Evolutionary conservation across 2,113 vertebrate genomes (phyloP).

Genomic region (Ceyx cyanopectus): DNA sequence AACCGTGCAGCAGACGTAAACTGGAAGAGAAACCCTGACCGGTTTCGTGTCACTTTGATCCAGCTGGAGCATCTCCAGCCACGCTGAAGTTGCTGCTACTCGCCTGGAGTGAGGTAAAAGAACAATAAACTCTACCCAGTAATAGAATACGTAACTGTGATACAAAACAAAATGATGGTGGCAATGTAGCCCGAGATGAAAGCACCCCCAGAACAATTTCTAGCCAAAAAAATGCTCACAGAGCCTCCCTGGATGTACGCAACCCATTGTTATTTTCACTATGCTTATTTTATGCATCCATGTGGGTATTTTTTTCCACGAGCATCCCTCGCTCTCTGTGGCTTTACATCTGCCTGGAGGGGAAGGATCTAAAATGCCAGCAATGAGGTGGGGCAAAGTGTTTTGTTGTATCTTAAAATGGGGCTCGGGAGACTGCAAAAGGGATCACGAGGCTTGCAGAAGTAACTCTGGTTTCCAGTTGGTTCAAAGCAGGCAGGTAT

Average conservation of each 20-base stretch:
- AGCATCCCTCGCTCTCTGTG: not conserved
- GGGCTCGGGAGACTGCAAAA: not conserved
- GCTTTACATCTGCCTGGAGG: not conserved
- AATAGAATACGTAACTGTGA: constrained; percentile 38
- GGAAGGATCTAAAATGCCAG: not conserved
- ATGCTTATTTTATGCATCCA: not conserved
- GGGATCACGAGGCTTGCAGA: not conserved
- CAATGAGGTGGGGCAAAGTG: not conserved
- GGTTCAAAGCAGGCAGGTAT: not conserved
- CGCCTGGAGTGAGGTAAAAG: constrained; percentile 56
- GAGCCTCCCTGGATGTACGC: not conserved
- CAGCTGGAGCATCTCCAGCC: constrained; percentile 62
- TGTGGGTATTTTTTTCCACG: not conserved
- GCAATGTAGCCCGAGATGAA: constrained; percentile 46
- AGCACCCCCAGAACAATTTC: not conserved
- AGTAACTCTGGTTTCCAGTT: not conserved
- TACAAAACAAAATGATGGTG: constrained; percentile 22
- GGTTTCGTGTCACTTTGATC: constrained; percentile 55
- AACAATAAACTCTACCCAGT: constrained; percentile 72
- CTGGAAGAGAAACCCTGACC: constrained; percentile 42
- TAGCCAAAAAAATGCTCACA: not conserved
- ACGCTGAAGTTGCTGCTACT: constrained; percentile 47
- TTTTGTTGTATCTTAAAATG: not conserved
- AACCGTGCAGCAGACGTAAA: constrained; percentile 35
- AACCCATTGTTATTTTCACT: not conserved